Percentiles rank a stretch among this genome's conserved stretches.
phyloP scores from a whole-genome alignment of 1,140 invertebrate genomes.

The Ruditapes philippinarum region DNA sequence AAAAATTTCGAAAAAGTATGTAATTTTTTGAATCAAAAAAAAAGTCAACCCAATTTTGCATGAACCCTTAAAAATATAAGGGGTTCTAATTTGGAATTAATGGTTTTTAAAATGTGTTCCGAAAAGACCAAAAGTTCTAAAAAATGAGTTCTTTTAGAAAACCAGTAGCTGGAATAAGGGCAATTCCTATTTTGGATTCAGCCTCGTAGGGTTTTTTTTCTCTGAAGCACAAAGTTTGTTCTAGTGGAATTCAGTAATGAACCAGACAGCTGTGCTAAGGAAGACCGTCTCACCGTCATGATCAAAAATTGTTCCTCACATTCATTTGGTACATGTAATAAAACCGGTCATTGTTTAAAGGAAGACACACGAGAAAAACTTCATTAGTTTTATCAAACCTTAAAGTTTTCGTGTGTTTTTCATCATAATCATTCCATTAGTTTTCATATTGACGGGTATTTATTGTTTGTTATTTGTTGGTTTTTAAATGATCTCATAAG shows the following conservation, averaged over 20 bases:
- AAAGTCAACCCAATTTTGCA: background rate
- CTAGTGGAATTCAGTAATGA: background rate
- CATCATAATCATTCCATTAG: too few species aligned
- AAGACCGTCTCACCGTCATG: constrained; percentile 27
- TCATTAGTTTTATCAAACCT: too few species aligned
- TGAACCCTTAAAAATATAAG: constrained; percentile 44
- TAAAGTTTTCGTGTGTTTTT: too few species aligned
- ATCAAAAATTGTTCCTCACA: too few species aligned
- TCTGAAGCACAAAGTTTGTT: constrained; percentile 31
- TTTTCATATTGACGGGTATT: too few species aligned
- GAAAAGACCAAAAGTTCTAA: background rate
- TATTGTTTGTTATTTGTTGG: too few species aligned
- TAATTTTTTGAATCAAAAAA: background rate
- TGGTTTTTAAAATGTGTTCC: constrained; percentile 26
- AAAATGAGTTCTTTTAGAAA: background rate
- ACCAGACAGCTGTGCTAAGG: background rate
- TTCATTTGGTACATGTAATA: too few species aligned
- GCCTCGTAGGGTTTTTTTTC: background rate
- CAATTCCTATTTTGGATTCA: background rate
- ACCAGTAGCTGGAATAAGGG: background rate
- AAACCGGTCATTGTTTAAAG: too few species aligned
- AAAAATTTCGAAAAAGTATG: constrained; percentile 48
- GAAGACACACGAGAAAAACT: too few species aligned
- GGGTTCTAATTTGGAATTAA: constrained; percentile 43
- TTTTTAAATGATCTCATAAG: too few species aligned